A percentile compares a stretch with the other conserved stretches of the same genome.
Conservation (phyloP, 2,888 invertebrate genomes). For the Agrotis exclamationis region DNA sequence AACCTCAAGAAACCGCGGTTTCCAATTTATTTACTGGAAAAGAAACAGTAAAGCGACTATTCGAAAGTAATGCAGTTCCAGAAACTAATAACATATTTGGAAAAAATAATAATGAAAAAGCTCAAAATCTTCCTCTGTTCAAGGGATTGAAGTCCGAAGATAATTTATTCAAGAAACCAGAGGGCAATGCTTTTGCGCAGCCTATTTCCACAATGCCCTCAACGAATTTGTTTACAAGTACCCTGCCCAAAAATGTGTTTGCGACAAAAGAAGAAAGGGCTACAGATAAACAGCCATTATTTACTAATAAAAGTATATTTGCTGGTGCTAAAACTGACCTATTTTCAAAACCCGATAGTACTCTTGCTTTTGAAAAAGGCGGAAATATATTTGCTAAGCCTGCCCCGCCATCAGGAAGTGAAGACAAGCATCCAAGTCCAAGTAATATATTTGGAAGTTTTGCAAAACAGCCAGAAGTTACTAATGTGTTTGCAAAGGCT, state of each 20-base stretch:
- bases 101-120: conserved; percentile 64
- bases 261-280: conserved; percentile 37
- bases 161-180: conserved; percentile 61
- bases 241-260: conserved; percentile 53
- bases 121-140: conserved; percentile 65
- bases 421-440: conserved; percentile 67
- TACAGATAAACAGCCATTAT: conserved; percentile 33
- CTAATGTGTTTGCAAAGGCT: conserved; percentile 66
- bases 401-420: conserved; percentile 48
- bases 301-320: conserved; percentile 60
- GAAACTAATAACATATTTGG: conserved; percentile 66
- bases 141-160: conserved; percentile 55
- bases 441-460: conserved; percentile 78
- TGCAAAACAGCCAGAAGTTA: conserved; percentile 68
- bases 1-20: conserved; percentile 77
- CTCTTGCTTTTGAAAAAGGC: conserved; percentile 65
- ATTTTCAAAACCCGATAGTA: conserved; percentile 68
- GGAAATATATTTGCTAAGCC: conserved; percentile 78
- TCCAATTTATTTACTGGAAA: conserved; percentile 66
- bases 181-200: conserved; percentile 62
- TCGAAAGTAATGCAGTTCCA: conserved; percentile 52
- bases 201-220: conserved; percentile 52
- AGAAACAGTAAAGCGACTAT: conserved; percentile 63
- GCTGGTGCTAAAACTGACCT: conserved; percentile 65
- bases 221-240: conserved; percentile 59